Evolutionary conservation across 1,140 invertebrate genomes (phyloP).

Genomic region (Drosophila triauraria): DNA sequence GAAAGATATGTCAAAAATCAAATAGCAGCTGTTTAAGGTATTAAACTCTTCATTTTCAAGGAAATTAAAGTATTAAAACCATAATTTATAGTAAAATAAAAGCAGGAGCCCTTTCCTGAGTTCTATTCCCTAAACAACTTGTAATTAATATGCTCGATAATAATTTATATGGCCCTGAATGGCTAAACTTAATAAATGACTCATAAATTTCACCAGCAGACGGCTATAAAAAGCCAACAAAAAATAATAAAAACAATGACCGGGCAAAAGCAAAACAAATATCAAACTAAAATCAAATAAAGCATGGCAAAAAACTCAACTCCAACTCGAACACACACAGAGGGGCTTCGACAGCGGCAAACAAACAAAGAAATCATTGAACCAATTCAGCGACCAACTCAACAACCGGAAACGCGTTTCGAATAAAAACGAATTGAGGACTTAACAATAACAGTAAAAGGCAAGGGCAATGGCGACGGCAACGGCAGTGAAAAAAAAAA

Average conservation of each 20-base stretch:
- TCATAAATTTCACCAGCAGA: conserved; percentile 64
- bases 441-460: conserved; percentile 78
- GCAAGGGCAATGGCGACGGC: conserved; percentile 51
- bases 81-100: too few relatives aligned
- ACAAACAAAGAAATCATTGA: conserved; percentile 81
- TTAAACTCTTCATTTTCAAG: neutral
- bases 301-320: conserved; percentile 30
- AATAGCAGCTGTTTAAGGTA: conserved; percentile 3
- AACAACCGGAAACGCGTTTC: conserved; percentile 83
- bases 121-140: neutral
- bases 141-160: conserved; percentile 48
- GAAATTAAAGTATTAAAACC: neutral
- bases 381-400: conserved; percentile 83
- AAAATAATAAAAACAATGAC: conserved; percentile 29
- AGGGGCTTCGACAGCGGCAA: conserved; percentile 7
- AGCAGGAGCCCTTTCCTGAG: neutral
- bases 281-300: conserved; percentile 47
- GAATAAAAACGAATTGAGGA: conserved; percentile 83
- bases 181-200: conserved; percentile 69
- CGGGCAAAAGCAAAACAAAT: conserved; percentile 46
- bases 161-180: conserved; percentile 48
- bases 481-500: conserved; percentile 15
- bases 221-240: conserved; percentile 46
- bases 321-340: conserved; percentile 52
- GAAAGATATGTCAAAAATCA: conserved; percentile 49